phyloP scores from a whole-genome alignment of 2,797 vertebrate genomes.

The Microctenopoma stevenorrisi region DNA sequence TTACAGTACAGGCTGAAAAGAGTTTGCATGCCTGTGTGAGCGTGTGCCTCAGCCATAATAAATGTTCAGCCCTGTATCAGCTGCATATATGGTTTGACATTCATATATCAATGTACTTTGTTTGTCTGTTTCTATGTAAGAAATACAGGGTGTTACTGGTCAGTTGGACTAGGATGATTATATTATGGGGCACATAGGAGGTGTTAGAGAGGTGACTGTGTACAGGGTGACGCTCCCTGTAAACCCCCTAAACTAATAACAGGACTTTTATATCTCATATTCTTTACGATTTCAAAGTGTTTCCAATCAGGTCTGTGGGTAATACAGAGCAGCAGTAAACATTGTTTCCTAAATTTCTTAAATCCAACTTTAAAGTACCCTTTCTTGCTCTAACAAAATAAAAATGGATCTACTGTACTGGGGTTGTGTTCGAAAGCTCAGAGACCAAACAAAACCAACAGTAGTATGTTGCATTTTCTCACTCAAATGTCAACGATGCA shows the following conservation, averaged over 20 bases:
- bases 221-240: neutral
- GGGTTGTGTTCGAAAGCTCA: too few relatives aligned
- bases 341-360: too few relatives aligned
- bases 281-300: too few relatives aligned
- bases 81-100: constrained; percentile 34
- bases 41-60: constrained; percentile 34
- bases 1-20: constrained; percentile 11
- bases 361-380: too few relatives aligned
- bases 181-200: constrained; percentile 3
- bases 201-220: constrained; percentile 1
- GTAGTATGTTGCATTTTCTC: too few relatives aligned
- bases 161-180: neutral
- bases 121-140: constrained; percentile 23
- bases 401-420: neutral
- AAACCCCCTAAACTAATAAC: neutral
- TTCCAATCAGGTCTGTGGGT: too few relatives aligned
- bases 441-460: neutral
- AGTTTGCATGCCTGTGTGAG: constrained; percentile 33
- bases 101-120: constrained; percentile 19
- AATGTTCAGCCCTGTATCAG: constrained; percentile 20
- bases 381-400: too few relatives aligned
- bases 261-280: neutral
- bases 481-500: too few relatives aligned
- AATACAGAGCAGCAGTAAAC: too few relatives aligned
- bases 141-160: constrained; percentile 4